phyloP scores from a whole-genome alignment of 2,113 vertebrate genomes.

The Cyphomyrus discorhynchus region DNA sequence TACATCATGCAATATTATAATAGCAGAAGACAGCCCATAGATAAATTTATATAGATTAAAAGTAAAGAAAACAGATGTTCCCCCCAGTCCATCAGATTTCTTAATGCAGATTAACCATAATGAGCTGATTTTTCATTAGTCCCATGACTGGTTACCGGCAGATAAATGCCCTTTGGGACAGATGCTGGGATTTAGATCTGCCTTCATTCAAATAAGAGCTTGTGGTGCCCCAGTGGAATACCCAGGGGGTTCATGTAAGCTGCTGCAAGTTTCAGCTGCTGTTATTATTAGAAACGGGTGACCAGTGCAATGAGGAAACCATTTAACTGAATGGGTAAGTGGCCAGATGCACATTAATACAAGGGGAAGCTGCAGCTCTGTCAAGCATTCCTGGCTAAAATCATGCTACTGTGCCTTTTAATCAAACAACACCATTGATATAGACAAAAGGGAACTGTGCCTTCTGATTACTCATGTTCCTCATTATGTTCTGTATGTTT shows the following conservation, averaged over 20 bases:
- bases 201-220: not conserved
- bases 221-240: not conserved
- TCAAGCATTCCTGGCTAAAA: not conserved
- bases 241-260: not conserved
- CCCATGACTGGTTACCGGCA: not conserved
- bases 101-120: not conserved
- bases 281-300: not conserved
- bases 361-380: not conserved
- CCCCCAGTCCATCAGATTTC: not conserved
- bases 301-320: not conserved
- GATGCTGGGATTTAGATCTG: not conserved
- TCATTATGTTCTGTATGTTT: not conserved
- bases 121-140: not conserved
- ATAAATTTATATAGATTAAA: not conserved
- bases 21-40: not conserved
- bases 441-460: not conserved
- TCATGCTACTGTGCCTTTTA: not conserved
- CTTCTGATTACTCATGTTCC: not conserved
- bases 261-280: not conserved
- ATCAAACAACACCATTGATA: not conserved
- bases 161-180: not conserved
- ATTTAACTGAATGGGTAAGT: not conserved
- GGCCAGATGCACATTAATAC: not conserved
- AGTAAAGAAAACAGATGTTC: not conserved
- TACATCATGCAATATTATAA: not conserved